Base-by-base conservation (phyloP, 2,888 invertebrate species). In the Hemicrepidius hirtus region DNA sequence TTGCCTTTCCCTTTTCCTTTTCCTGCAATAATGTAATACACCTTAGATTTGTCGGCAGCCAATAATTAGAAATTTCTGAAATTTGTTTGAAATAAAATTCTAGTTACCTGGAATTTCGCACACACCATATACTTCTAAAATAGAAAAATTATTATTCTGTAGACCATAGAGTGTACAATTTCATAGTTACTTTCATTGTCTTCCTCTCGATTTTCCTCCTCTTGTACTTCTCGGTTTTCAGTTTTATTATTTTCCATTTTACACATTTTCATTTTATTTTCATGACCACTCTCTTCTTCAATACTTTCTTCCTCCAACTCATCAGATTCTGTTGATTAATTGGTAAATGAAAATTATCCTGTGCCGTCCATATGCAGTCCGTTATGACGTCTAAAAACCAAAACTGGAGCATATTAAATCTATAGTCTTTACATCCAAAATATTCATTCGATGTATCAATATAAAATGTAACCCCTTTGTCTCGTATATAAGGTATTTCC, bases 341-440 rank as follows among this genome's bases (percentile, higher is more conserved):
- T 1, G 82, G 77, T 72, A 86, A 84, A 41, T 81, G 76, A 76
- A 79, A 86, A 62, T 85, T 84, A 76, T 87, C 86, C 74, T 87
- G 87, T 1, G 81, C 68, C 72, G 81, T 83, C 86, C 86, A 86
- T 13, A 86, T 72, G 70, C 85, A 85, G 77, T 86, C 86, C 0
- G 84, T 81, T 3, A 86, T 71, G 12, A 86, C 80, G 78, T 87
- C 87, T 65, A 87, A 70, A 71, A 86, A 84, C 86, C 86, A 87
- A 76, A 86, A 87, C 68, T 86, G 86, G 1, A 85, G 73, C 28
- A 81, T 77, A 69, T 84, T 84, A 10, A 79, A 76, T 65, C 80
- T 77, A 59, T 84, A 86, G 63, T 84, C 79, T 7, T 68, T 76
- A 67, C 84, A 85, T 1, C 77, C 74, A 46, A 85, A 83, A 65